Base-by-base conservation (phyloP, 1,140 invertebrate genomes). In the Drosophila pandora region DNA sequence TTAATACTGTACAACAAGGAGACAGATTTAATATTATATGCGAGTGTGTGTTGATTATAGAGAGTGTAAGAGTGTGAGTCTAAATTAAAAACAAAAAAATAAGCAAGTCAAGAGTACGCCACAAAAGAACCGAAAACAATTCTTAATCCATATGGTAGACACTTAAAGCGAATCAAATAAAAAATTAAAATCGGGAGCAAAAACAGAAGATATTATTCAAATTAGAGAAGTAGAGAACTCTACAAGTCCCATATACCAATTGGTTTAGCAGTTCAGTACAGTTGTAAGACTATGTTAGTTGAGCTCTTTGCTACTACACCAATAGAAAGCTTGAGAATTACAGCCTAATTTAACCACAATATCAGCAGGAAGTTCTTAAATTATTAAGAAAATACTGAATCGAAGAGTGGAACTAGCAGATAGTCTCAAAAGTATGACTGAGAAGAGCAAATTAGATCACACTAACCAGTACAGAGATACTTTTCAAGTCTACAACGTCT, bases 401-500 rank as follows among this genome's bases (percentile, higher is more conserved):
- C 34, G 30, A 25, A 10, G 5, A 10, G 30, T 28, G 3, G 13
- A 22, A 39, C 50, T 68, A 69, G 65, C 65, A 25, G 23, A 17
- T 25, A 23, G 41, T 23, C 30, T 17, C 23, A 30, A 39, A 10
- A 8, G 22, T 32, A 10, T 47, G 23, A 67, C 12, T 37, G 50
- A 59, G 25, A 45, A 59, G 67, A 59, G 54, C 45, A 59, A 25
- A 53, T 63, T 64, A 52, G 6, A 32, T 72, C 69, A 73, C 70
- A 64, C 77, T 87, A 87, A 70, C 74, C 73, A 69, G 52, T 58
- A 78, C 60, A 52, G 43, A 50, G 49, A 63, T 56, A 73, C 47
- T 76, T 74, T 63, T 57, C 61, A 80, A 72, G 47, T 73, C 70
- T 73, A 65, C 59, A 67, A 88, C 61, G 39, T 74, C 90, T 91